Evolutionary conservation across 2,888 invertebrate species (phyloP).

Genomic region (Thymelicus acteon): DNA sequence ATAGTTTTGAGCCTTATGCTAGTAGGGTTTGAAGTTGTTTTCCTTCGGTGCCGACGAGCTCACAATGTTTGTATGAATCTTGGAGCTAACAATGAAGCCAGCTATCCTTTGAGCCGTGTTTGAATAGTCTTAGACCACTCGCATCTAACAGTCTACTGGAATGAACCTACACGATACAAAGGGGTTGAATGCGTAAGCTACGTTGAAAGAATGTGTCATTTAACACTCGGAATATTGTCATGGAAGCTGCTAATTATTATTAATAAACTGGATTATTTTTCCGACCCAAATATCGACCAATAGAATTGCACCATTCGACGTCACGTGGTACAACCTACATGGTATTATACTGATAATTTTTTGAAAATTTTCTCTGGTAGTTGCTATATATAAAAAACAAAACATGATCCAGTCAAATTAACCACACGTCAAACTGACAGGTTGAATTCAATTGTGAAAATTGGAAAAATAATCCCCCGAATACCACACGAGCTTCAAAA

Average conservation of each 20-base stretch:
- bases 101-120: conserved; percentile 38
- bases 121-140: conserved; percentile 38
- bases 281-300: too few species aligned
- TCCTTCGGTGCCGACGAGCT: conserved; percentile 2
- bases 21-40: conserved; percentile 23
- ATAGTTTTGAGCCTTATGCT: conserved; percentile 26
- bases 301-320: too few species aligned
- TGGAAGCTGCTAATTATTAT: conserved; percentile 3
- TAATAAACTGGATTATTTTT: neutral
- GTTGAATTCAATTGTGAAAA: too few species aligned
- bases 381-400: too few species aligned
- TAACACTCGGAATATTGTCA: conserved; percentile 27
- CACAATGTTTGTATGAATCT: conserved; percentile 38
- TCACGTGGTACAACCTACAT: too few species aligned
- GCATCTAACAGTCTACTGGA: conserved; percentile 34
- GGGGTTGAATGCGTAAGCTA: conserved; percentile 26
- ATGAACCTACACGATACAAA: conserved; percentile 26
- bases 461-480: too few species aligned
- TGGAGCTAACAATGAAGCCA: conserved; percentile 36
- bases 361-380: too few species aligned
- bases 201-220: conserved; percentile 29
- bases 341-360: too few species aligned
- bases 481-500: too few species aligned
- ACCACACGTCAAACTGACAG: too few species aligned
- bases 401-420: too few species aligned